Percentiles rank a stretch among this genome's conserved stretches.
These are phyloP conservation scores for Rallus limicola DNA, from an alignment of 2,113 vertebrate genomes.

Conservation along the genomic window DNA sequence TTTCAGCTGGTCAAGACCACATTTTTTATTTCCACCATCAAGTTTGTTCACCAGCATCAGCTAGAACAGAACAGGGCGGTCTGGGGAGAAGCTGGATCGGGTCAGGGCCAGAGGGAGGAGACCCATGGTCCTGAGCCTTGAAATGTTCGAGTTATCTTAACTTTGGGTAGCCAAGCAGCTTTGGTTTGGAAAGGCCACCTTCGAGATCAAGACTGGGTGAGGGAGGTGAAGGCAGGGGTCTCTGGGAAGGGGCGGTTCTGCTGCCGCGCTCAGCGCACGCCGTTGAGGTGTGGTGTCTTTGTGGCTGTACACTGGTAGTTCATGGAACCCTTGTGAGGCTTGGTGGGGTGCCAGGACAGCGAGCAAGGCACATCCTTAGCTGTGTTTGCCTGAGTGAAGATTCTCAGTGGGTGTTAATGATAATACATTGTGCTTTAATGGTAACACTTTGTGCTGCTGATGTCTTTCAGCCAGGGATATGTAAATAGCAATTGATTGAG, in stretches of 20 bases:
- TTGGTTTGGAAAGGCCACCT: not conserved
- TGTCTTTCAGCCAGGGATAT: not conserved
- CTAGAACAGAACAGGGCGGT: not conserved
- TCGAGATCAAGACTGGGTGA: accelerated
- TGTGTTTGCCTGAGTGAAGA: not conserved
- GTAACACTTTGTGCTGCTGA: not conserved
- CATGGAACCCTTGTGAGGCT: accelerated
- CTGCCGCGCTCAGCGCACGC: accelerated
- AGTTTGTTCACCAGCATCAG: not conserved
- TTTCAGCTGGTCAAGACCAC: accelerated
- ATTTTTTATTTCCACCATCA: not conserved
- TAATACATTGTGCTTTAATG: not conserved
- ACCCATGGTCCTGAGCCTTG: accelerated
- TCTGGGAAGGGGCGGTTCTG: not conserved
- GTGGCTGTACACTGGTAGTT: accelerated
- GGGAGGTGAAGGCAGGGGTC: not conserved
- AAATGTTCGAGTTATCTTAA: not conserved
- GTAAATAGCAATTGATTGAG: not conserved
- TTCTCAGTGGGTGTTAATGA: not conserved
- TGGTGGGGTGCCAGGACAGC: not conserved
- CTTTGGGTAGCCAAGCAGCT: not conserved
- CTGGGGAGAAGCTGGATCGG: not conserved
- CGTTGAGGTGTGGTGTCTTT: not conserved
- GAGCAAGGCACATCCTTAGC: not conserved
- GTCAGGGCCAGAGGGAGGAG: not conserved